A percentile compares a stretch with the other conserved stretches of the same genome.
Evolutionary conservation across 1,140 invertebrate species (phyloP).

Genomic region (Drosophila repleta): DNA sequence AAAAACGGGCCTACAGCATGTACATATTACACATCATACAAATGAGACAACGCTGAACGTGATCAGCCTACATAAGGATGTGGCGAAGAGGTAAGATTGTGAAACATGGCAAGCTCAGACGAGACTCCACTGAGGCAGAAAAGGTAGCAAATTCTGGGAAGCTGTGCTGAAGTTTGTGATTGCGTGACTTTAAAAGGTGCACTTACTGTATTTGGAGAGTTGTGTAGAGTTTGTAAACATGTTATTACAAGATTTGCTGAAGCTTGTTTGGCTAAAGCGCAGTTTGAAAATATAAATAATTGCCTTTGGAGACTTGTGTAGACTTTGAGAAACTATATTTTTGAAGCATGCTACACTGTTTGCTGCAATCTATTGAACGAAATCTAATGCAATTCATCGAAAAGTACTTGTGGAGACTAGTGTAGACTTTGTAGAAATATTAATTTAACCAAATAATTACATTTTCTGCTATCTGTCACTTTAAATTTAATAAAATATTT

Average conservation of each 20-base stretch:
- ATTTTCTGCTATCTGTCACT: no score
- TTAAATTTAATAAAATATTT: no score
- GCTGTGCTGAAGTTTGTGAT: background rate
- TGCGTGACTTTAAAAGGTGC: background rate
- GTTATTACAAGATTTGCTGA: no score
- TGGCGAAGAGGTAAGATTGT: background rate
- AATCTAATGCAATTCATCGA: background rate
- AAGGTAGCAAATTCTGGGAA: background rate
- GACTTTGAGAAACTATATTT: background rate
- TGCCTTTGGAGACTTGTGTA: constrained; percentile 18
- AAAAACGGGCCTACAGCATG: constrained; percentile 31
- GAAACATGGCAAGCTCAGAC: background rate
- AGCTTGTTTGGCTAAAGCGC: no score
- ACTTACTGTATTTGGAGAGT: background rate
- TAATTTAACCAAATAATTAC: background rate
- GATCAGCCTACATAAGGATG: constrained; percentile 41
- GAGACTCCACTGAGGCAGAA: background rate
- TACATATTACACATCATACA: constrained; percentile 39
- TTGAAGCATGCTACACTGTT: background rate
- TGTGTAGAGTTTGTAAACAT: constrained; percentile 2
- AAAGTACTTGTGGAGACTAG: constrained; percentile 3
- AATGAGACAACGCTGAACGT: constrained; percentile 55
- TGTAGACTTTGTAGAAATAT: constrained; percentile 25
- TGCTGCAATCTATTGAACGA: background rate
- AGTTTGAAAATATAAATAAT: background rate